Base-by-base conservation (phyloP, 35 echinoderm and acorn worm genomes). In the Apostichopus californicus region DNA sequence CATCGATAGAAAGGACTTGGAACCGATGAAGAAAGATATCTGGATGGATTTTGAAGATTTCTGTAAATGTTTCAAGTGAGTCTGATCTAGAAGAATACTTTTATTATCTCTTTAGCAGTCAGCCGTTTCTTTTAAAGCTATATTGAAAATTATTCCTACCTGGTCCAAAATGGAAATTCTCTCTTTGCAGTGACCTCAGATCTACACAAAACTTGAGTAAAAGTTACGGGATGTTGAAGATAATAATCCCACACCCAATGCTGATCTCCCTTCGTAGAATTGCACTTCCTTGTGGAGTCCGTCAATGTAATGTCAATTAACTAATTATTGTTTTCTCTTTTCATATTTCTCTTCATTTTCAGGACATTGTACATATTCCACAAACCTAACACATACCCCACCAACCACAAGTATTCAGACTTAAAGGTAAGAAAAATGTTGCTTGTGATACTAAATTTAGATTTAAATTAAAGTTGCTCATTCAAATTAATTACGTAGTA, bases 11-110 rank as follows among this genome's bases (percentile, higher is more conserved):
- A 87, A 79, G 24, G 87, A 93, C 28, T 57, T 28, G 4, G 80
- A 73, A 12, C 90, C 87, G 26, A 81, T 81, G 7, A 82, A 91
- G 75, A 98, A 94, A 57, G 93, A 98, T 28, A 92, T 98, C 66
- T 98, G 96, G 96, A 98, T 98, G 96, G 94, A 98, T 55, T 98
- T 98, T 98, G 96, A 98, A 55, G 96, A 98, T 80, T 98, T 98
- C 87, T 95, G 92, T 66, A 98, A 98, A 87, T 98, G 96, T 86
- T 98, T 98, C 88, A 98, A 98, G 96, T 98, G 77, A 89, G 96
- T 93, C 56, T 54, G n/a, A 17, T 46, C 52, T 84, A 8, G 9
- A 12, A 28, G 18, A 21, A 7, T 79, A 22, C 4, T 11, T 52
- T 79, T 1, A 28, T 79, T 0, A 8, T 79, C 18, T 22, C 3